These are phyloP conservation scores for Rhyacophila evoluta DNA, from an alignment of 2,888 invertebrate genomes.

Conservation along the genomic window DNA sequence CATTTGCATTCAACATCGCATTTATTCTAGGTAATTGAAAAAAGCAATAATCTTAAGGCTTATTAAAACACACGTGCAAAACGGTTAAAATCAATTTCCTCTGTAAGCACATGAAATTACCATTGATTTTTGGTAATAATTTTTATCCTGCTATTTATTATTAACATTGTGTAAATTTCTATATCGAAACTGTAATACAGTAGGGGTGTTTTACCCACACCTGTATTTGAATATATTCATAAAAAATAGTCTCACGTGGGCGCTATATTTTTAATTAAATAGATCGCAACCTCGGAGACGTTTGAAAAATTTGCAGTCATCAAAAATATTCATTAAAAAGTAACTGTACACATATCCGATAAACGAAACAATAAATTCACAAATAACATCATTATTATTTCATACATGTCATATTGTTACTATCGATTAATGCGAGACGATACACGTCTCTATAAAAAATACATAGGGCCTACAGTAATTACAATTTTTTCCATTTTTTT, in stretches of 20 bases:
- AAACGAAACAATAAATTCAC: neutral
- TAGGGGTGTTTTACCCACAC: neutral
- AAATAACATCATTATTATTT: neutral
- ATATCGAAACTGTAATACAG: neutral
- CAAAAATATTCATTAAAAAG: neutral
- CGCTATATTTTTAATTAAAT: neutral
- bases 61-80: too few species aligned
- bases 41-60: too few species aligned
- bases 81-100: neutral
- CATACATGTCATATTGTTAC: neutral
- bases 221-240: neutral
- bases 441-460: neutral
- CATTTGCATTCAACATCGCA: too few species aligned
- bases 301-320: neutral
- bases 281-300: neutral
- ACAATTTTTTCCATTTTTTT: conserved; percentile 39
- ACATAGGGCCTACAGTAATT: conserved; percentile 29
- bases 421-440: neutral
- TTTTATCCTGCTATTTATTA: neutral
- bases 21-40: too few species aligned
- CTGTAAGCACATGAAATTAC: conserved; percentile 13
- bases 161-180: neutral
- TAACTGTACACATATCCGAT: neutral
- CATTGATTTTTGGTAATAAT: conserved; percentile 16
- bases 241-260: neutral